Conservation (phyloP, 2,888 invertebrate genomes). For the Drosophila acutilabella region DNA sequence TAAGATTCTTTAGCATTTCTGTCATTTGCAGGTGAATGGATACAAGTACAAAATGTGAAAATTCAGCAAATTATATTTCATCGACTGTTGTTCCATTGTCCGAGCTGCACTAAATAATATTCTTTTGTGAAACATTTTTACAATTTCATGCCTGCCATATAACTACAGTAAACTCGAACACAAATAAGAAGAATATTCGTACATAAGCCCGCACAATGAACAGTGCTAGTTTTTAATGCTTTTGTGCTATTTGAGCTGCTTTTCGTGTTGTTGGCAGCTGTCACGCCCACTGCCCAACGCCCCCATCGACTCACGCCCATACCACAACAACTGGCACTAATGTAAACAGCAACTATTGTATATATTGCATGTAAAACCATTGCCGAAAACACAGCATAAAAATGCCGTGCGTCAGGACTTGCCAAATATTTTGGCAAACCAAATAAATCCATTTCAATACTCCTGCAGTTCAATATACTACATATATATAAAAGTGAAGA, state of each 20-base stretch:
- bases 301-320: not conserved
- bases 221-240: conserved; percentile 46
- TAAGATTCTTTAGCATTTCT: conserved; percentile 5
- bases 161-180: conserved; percentile 4
- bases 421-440: conserved; percentile 75
- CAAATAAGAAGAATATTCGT: conserved; percentile 14
- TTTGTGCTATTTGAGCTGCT: conserved; percentile 55
- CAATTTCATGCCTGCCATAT: not conserved
- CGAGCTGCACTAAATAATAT: conserved; percentile 47
- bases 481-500: not conserved
- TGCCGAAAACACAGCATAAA: conserved; percentile 49
- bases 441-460: conserved; percentile 77
- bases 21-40: conserved; percentile 27
- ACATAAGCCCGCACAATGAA: conserved; percentile 22
- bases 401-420: conserved; percentile 70
- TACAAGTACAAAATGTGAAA: not conserved
- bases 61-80: conserved; percentile 43
- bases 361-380: conserved; percentile 63
- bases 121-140: conserved; percentile 35
- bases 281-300: conserved; percentile 39
- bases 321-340: conserved; percentile 42
- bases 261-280: conserved; percentile 39
- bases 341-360: conserved; percentile 66
- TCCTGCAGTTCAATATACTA: conserved; percentile 12
- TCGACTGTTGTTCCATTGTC: conserved; percentile 35